Base-by-base conservation (phyloP, 1,140 invertebrate species). In the Meloidogyne floridensis region DNA sequence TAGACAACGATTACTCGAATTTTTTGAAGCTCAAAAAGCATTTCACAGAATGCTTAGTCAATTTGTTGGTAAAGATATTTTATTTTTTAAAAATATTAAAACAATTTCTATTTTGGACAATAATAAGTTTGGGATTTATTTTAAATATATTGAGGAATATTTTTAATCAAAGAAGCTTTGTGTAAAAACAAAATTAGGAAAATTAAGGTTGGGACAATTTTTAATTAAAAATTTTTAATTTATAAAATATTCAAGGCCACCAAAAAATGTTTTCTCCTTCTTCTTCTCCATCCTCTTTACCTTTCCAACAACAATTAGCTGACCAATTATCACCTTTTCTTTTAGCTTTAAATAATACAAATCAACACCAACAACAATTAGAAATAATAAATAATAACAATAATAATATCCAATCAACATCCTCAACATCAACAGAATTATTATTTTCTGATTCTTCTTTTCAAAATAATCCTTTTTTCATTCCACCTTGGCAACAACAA, bases 11-110 rank as follows among this genome's bases (percentile, higher is more conserved):
- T 56, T 80, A 70, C 10, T 54, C 13, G 72, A 82, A 20, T 82
- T 82, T 51, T 59, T 82, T 32, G 81, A 82, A 56, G 81, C 81
- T 18, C 81, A 83, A 53, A 82, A 82, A 42, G 81, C 81, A 42
- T 77, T 82, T 81, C 81, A 82, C 15, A 82, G 79, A 65, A 47
- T 82, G 59, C 70, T 53, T 53, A 73, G 13, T 43, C 81, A 82
- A 43, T 51, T 82, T 70, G 18, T 53, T 51, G 54, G 76, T 77
- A 15, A 47, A 18, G 32, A 32, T 32, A 32, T 32, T 32, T 32
- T 2, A 32, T 1, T 32, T 32, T 32, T 32, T 32, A 32, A 32
- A 32, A 32, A 32, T 32, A 32, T 32, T 32, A 32, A 32, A 32
- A 32, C 32, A 32, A 32, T 32, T 32, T 32, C 32, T 32, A 32